Conservation (phyloP, 2,888 invertebrate genomes). For the Epirrhoe alternata region DNA sequence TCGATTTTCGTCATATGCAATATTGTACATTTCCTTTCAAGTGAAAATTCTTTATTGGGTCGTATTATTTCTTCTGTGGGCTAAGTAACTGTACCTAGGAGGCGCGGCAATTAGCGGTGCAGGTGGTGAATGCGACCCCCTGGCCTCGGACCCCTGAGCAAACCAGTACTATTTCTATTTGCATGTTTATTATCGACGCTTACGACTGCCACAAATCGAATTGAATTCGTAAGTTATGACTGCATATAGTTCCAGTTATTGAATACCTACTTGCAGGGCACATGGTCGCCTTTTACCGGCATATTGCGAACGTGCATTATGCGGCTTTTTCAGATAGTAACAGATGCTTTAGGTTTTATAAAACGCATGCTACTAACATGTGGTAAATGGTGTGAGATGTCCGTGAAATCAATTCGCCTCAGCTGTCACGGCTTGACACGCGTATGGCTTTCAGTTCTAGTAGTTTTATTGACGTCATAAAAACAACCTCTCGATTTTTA, state of each 20-base stretch:
- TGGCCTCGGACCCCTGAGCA: constrained; percentile 60
- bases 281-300: constrained; percentile 53
- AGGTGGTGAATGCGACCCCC: constrained; percentile 79
- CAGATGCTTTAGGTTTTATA: constrained; percentile 41
- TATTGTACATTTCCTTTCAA: neutral
- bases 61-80: constrained; percentile 12
- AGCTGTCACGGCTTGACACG: constrained; percentile 44
- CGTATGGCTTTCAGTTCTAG: constrained; percentile 15
- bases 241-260: constrained; percentile 50
- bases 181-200: constrained; percentile 69
- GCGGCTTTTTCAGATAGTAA: constrained; percentile 10
- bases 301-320: constrained; percentile 48
- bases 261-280: constrained; percentile 49
- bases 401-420: constrained; percentile 52
- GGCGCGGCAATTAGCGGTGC: constrained; percentile 80
- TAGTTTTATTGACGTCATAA: constrained; percentile 19
- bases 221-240: constrained; percentile 55
- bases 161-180: constrained; percentile 61
- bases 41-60: constrained; percentile 7
- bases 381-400: constrained; percentile 48
- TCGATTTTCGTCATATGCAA: neutral
- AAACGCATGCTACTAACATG: constrained; percentile 49
- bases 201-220: constrained; percentile 55
- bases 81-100: constrained; percentile 72
- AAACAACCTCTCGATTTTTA: constrained; percentile 1